phyloP scores from a whole-genome alignment of 2,113 vertebrate genomes.

The Esox niger region DNA sequence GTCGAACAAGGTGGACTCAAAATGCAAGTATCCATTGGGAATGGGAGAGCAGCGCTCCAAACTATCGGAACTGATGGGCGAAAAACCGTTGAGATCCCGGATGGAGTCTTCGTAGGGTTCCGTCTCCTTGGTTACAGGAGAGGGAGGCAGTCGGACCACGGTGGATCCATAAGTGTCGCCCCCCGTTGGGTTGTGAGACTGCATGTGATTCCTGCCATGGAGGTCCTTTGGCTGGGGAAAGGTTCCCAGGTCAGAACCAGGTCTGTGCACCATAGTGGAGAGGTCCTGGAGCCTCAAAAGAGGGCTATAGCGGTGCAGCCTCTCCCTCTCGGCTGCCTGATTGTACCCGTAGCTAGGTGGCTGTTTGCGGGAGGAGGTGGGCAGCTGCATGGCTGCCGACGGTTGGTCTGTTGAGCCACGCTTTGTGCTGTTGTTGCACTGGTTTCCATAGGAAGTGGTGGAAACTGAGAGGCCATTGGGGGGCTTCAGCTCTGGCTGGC shows the following conservation, averaged over 20 bases:
- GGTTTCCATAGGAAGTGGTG: conserved; percentile 76
- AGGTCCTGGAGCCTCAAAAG: conserved; percentile 83
- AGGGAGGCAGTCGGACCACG: conserved; percentile 52
- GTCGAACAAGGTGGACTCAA: conserved; percentile 73
- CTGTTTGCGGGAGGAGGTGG: conserved; percentile 68
- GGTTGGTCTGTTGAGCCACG: conserved; percentile 70
- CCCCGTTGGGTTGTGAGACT: conserved; percentile 53
- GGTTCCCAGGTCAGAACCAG: conserved; percentile 38
- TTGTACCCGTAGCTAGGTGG: conserved; percentile 71
- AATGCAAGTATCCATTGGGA: conserved; percentile 73
- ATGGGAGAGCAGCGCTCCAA: conserved; percentile 64
- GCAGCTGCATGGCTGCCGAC: conserved; percentile 68
- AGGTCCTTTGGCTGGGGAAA: conserved; percentile 48
- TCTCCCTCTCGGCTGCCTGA: conserved; percentile 76
- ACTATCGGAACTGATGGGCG: conserved; percentile 63
- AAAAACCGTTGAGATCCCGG: conserved; percentile 63
- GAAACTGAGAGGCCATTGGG: conserved; percentile 67
- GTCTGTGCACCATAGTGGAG: conserved; percentile 79
- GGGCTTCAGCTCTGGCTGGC: conserved; percentile 75
- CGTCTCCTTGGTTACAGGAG: conserved; percentile 47
- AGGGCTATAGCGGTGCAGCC: conserved; percentile 82
- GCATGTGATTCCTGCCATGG: conserved; percentile 50
- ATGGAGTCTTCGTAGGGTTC: conserved; percentile 38
- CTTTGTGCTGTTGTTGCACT: conserved; percentile 71
- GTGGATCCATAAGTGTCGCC: conserved; percentile 55